Percentiles rank a stretch among this genome's conserved stretches.
These are phyloP conservation scores for Dunckerocampus dactyliophorus DNA, from an alignment of 2,113 vertebrate species.

Conservation along the genomic window DNA sequence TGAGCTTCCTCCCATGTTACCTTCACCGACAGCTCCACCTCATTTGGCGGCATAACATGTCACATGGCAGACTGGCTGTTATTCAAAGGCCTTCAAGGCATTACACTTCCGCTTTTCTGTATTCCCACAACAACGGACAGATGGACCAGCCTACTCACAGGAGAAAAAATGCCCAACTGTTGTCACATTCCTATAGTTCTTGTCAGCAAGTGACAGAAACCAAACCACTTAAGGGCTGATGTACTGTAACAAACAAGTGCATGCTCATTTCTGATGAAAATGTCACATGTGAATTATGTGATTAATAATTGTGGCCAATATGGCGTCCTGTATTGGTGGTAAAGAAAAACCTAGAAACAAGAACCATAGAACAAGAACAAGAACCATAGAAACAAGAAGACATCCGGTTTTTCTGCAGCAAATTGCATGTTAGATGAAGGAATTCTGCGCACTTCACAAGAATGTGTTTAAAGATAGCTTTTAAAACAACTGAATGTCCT, in stretches of 20 bases:
- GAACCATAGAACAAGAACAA: too few relatives aligned
- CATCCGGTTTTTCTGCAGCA: not conserved
- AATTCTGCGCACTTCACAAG: not conserved
- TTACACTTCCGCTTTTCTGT: not conserved
- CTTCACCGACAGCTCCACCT: not conserved
- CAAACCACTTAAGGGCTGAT: not conserved
- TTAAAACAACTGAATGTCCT: too few relatives aligned
- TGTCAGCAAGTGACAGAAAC: not conserved
- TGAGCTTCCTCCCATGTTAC: not conserved
- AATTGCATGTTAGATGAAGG: not conserved
- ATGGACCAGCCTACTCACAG: slow-evolving; percentile 5
- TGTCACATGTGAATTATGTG: not conserved
- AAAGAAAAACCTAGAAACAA: not conserved
- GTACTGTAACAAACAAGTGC: too few relatives aligned
- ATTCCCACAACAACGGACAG: not conserved
- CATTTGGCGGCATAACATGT: not conserved
- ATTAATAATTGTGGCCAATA: slow-evolving; percentile 2
- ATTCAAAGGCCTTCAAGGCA: not conserved
- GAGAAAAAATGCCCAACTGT: not conserved
- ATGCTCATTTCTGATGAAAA: slow-evolving; percentile 2
- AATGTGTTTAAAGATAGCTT: too few relatives aligned
- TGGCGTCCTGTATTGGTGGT: not conserved
- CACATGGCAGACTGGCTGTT: not conserved
- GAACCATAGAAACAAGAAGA: not conserved
- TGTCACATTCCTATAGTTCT: not conserved